Conservation (phyloP, 1,140 invertebrate species). For the Arctopsyche grandis region DNA sequence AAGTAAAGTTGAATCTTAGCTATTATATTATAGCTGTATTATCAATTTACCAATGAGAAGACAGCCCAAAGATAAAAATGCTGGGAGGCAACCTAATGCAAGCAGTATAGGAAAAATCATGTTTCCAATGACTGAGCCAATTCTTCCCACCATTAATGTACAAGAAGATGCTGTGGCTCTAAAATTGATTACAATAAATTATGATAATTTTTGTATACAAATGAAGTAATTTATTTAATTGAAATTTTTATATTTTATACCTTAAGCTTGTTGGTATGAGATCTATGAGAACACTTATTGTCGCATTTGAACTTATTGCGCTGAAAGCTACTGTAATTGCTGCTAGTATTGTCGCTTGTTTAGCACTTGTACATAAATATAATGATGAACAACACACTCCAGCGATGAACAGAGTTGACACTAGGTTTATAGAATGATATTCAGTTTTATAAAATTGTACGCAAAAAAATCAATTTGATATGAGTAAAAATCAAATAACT, state of each 20-base stretch:
- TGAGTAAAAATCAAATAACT: conserved; percentile 15
- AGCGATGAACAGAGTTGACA: neutral
- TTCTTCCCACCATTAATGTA: conserved; percentile 42
- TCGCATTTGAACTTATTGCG: conserved; percentile 39
- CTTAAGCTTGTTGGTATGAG: conserved; percentile 48
- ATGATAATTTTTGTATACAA: conserved; percentile 4
- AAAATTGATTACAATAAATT: conserved; percentile 20
- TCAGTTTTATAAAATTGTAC: neutral
- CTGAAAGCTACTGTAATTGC: conserved; percentile 40
- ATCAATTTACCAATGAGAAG: conserved; percentile 41
- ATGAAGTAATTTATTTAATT: neutral
- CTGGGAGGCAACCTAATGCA: conserved; percentile 45
- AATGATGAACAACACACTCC: conserved; percentile 36
- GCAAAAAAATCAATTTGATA: neutral
- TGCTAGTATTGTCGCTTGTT: conserved; percentile 40
- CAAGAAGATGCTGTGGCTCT: conserved; percentile 47
- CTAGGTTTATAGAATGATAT: conserved; percentile 1
- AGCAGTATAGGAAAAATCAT: conserved; percentile 45
- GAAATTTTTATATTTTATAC: conserved; percentile 15
- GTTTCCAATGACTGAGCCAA: conserved; percentile 48
- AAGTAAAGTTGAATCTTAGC: neutral
- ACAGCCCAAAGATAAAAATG: conserved; percentile 40
- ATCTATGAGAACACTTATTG: conserved; percentile 41
- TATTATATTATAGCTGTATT: neutral
- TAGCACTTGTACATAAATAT: conserved; percentile 37